A percentile compares a stretch with the other conserved stretches of the same genome.
Evolutionary conservation across 1,140 invertebrate species (phyloP).

Genomic region (Drosophila hydei): DNA sequence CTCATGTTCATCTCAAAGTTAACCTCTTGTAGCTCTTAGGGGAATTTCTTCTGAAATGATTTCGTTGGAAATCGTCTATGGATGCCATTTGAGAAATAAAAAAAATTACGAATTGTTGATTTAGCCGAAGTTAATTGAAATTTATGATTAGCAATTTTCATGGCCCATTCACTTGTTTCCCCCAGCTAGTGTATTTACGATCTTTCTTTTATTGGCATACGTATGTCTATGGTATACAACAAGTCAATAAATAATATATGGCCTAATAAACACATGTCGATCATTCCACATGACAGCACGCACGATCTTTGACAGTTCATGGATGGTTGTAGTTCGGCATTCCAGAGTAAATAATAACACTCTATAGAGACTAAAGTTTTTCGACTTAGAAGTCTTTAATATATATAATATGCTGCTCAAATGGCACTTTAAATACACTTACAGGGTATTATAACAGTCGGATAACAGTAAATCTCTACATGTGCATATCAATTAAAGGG

Average conservation of each 20-base stretch:
- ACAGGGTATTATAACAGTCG: slow-evolving; percentile 1
- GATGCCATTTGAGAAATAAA: slow-evolving; percentile 21
- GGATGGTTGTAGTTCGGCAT: neutral
- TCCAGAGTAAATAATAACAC: neutral
- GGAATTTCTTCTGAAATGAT: neutral
- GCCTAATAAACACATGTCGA: slow-evolving; percentile 45
- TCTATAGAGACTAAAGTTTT: too few species aligned
- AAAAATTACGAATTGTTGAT: slow-evolving; percentile 24
- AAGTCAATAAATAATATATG: slow-evolving; percentile 42
- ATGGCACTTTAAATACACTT: too few species aligned
- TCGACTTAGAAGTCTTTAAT: too few species aligned
- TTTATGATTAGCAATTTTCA: slow-evolving; percentile 37
- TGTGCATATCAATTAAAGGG: too few species aligned
- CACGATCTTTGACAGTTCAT: slow-evolving; percentile 15
- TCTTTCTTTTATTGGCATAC: slow-evolving; percentile 18
- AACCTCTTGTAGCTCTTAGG: neutral
- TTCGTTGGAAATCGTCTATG: slow-evolving; percentile 17
- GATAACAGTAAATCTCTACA: neutral
- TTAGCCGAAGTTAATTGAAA: slow-evolving; percentile 31
- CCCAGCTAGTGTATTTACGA: slow-evolving; percentile 40
- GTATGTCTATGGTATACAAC: slow-evolving; percentile 14
- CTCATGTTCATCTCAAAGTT: too few species aligned
- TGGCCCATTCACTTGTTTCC: slow-evolving; percentile 22
- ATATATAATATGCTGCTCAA: too few species aligned
- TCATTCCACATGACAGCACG: slow-evolving; percentile 32